Percentiles rank a stretch among this genome's conserved stretches.
Conservation (phyloP, 2,888 invertebrate genomes). For the Lacanobia oleracea region DNA sequence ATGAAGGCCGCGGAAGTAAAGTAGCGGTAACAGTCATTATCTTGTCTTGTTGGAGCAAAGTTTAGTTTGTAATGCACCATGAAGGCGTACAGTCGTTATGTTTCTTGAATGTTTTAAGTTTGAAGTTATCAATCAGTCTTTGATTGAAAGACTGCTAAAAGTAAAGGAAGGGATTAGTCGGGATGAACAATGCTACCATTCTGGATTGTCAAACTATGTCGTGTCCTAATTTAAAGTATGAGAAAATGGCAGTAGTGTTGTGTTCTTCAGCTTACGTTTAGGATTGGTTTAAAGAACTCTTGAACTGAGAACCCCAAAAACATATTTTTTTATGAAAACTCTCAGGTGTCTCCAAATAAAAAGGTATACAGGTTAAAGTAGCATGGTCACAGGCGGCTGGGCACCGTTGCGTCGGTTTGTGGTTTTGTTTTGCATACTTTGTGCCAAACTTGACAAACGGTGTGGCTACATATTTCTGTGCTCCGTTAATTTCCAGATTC, state of each 20-base stretch:
- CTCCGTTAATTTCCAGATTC: conserved; percentile 11
- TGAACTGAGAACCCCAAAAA: neutral
- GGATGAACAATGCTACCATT: neutral
- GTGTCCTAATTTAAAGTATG: neutral
- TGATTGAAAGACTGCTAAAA: neutral
- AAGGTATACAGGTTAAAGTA: neutral
- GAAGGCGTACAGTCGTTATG: conserved; percentile 25
- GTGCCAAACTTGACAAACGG: conserved; percentile 18
- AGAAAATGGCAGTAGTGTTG: neutral
- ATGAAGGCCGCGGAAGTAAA: conserved; percentile 66
- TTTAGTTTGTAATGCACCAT: conserved; percentile 43
- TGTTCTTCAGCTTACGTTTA: too few relatives aligned
- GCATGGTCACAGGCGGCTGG: neutral
- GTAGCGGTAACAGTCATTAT: conserved; percentile 64
- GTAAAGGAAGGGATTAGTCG: neutral
- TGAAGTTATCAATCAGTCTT: neutral
- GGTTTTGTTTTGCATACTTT: conserved; percentile 22
- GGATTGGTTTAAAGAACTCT: neutral
- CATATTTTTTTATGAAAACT: neutral
- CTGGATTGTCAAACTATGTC: neutral
- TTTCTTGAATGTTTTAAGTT: conserved; percentile 8
- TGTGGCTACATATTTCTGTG: neutral
- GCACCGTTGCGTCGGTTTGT: neutral
- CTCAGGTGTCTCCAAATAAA: neutral
- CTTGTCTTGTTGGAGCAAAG: conserved; percentile 28